Percentiles rank a stretch among this genome's conserved stretches.
Conservation (phyloP, 2,797 vertebrate genomes). For the Lycodopsis pacificus region DNA sequence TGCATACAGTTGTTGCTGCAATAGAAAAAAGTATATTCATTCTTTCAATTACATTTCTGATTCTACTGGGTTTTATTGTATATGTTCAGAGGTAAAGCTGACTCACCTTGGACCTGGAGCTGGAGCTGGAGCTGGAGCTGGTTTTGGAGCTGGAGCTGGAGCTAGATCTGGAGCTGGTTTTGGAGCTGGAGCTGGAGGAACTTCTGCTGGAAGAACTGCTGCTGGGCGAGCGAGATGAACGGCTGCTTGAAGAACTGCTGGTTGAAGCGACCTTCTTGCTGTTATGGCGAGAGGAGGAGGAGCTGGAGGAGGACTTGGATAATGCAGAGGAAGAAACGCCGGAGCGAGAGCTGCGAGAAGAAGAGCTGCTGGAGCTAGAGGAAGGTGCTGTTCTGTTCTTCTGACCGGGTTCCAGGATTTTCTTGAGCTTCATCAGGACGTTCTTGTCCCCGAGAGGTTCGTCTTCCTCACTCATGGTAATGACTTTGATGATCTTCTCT, state of each 20-base stretch:
- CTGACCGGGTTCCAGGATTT: conserved; percentile 79
- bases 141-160: background rate
- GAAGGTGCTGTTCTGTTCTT: conserved; percentile 65
- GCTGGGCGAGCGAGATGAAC: background rate
- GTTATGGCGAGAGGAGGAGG: conserved; percentile 54
- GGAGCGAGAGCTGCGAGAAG: conserved; percentile 27
- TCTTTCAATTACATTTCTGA: background rate
- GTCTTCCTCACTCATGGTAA: conserved; percentile 65
- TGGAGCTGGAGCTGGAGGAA: background rate
- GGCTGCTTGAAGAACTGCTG: conserved; percentile 39
- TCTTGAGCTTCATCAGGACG: conserved; percentile 84
- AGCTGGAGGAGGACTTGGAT: conserved; percentile 59
- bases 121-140: too few species aligned
- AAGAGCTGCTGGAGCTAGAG: conserved; percentile 73
- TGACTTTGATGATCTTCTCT: conserved; percentile 82
- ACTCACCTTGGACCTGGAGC: conserved; percentile 62
- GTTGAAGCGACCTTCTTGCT: conserved; percentile 13
- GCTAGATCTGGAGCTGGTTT: conserved; percentile 21
- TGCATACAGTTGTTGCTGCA: conserved; percentile 56
- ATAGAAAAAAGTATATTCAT: conserved; percentile 18
- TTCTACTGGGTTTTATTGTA: background rate
- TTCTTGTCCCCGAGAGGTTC: conserved; percentile 74
- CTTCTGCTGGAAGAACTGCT: conserved; percentile 20
- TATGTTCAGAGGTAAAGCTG: background rate
- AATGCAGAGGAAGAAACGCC: conserved; percentile 48